Conservation (phyloP, 2,888 invertebrate genomes). For the Pseudoips prasinana region DNA sequence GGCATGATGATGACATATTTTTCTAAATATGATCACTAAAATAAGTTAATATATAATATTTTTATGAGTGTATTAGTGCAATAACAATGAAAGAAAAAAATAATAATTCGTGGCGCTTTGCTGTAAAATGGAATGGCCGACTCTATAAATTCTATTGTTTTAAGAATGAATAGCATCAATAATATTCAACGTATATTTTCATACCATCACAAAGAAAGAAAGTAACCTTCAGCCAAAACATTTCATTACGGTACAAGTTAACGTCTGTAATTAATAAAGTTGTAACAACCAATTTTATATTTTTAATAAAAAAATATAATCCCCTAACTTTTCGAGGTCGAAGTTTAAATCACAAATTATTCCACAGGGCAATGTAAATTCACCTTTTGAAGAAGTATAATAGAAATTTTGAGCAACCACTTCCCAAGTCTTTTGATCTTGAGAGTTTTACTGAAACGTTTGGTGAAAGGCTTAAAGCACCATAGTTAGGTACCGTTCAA, state of each 20-base stretch:
- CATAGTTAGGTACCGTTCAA: slow-evolving; percentile 37
- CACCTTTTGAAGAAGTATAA: slow-evolving; percentile 63
- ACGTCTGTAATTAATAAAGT: slow-evolving; percentile 28
- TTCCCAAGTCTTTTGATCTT: slow-evolving; percentile 71
- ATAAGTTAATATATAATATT: too few relatives aligned
- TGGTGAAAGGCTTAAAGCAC: slow-evolving; percentile 47
- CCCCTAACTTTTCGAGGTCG: slow-evolving; percentile 19
- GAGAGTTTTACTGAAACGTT: slow-evolving; percentile 58
- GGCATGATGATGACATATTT: too few relatives aligned
- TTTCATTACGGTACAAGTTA: slow-evolving; percentile 7
- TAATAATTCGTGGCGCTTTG: too few relatives aligned
- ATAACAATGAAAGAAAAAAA: too few relatives aligned
- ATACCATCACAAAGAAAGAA: too few relatives aligned
- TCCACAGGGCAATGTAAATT: slow-evolving; percentile 54
- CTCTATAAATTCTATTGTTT: too few relatives aligned
- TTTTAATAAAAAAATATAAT: slow-evolving; percentile 26
- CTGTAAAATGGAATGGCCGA: too few relatives aligned
- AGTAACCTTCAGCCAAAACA: too few relatives aligned
- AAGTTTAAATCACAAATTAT: slow-evolving; percentile 50
- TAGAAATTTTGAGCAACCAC: slow-evolving; percentile 70
- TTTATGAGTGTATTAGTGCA: too few relatives aligned
- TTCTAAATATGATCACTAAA: too few relatives aligned
- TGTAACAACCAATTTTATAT: slow-evolving; percentile 28
- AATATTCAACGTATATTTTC: too few relatives aligned
- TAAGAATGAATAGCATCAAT: too few relatives aligned